These are phyloP conservation scores for Pomacea maculata DNA, from an alignment of 1,140 invertebrate genomes.

Conservation along the genomic window DNA sequence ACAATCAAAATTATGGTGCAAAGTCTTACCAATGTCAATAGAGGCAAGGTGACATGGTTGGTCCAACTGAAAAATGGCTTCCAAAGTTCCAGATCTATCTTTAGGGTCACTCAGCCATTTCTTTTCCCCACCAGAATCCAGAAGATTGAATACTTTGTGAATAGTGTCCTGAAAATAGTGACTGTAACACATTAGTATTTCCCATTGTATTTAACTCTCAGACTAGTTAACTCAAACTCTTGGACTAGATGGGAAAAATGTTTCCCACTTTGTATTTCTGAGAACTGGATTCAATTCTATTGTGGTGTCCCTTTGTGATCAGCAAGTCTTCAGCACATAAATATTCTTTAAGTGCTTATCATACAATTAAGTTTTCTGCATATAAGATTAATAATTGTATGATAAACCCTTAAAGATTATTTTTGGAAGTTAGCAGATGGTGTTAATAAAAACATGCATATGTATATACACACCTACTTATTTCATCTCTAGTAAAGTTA, in stretches of 20 bases:
- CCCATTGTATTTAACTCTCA: not conserved
- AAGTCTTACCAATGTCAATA: conserved; percentile 53
- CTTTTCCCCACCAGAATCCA: conserved; percentile 43
- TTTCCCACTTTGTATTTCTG: no score
- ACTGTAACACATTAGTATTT: not conserved
- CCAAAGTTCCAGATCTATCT: conserved; percentile 45
- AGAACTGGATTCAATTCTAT: no score
- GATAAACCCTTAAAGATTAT: no score
- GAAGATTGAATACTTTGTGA: conserved; percentile 49
- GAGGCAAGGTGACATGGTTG: conserved; percentile 41
- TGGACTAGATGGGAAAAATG: not conserved
- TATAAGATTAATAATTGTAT: no score
- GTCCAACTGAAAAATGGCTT: conserved; percentile 53
- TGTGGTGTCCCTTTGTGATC: no score
- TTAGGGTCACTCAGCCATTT: conserved; percentile 50
- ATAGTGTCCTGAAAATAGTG: conserved; percentile 48
- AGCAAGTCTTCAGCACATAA: no score
- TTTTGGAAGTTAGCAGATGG: no score
- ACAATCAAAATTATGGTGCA: not conserved
- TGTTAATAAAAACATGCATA: no score
- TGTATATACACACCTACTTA: no score
- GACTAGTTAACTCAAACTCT: not conserved
- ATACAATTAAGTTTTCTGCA: no score
- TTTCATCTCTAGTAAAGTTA: no score
- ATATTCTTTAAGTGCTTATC: no score